These are phyloP conservation scores for Fundulus diaphanus DNA, from an alignment of 2,797 vertebrate genomes.

Conservation along the genomic window DNA sequence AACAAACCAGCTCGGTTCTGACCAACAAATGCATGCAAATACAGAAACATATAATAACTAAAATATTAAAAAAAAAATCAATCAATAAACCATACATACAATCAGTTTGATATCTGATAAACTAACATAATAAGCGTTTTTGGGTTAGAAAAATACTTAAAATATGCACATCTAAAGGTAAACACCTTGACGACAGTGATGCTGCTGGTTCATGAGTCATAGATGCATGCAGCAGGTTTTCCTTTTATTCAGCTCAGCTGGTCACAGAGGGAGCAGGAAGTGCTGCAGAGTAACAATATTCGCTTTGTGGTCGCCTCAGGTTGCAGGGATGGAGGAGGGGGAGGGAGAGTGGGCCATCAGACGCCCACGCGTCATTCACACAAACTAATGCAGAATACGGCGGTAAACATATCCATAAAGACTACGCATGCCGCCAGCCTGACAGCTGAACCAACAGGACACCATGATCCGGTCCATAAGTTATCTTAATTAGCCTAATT, in stretches of 20 bases:
- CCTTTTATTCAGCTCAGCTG: not conserved
- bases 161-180: not conserved
- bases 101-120: not conserved
- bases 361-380: constrained; percentile 20
- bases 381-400: not conserved
- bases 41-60: not conserved
- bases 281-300: constrained; percentile 30
- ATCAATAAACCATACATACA: not conserved
- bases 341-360: constrained; percentile 11
- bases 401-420: constrained; percentile 7
- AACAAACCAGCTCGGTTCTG: too few relatives aligned
- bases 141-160: not conserved
- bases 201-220: not conserved
- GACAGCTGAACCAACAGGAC: not conserved
- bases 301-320: constrained; percentile 26
- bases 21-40: too few relatives aligned
- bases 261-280: constrained; percentile 2
- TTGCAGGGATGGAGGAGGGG: constrained; percentile 11
- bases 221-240: not conserved
- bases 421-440: not conserved
- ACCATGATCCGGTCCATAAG: not conserved
- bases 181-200: not conserved
- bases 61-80: not conserved
- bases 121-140: not conserved
- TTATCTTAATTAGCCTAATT: not conserved